phyloP scores from a whole-genome alignment of 2,888 invertebrate species.

The Dolichomitus sp. region DNA sequence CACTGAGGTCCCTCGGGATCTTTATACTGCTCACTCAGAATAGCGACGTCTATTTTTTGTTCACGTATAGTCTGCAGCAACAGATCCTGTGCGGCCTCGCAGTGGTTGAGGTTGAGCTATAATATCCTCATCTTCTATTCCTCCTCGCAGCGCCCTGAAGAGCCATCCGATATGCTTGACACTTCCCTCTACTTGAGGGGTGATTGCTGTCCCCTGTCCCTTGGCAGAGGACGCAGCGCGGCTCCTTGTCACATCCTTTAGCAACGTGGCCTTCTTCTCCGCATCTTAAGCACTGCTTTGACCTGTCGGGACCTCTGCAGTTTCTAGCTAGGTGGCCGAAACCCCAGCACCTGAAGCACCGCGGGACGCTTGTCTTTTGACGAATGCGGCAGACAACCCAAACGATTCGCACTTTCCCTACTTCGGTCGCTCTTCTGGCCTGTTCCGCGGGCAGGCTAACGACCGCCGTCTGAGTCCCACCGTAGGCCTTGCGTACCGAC shows the following conservation, averaged over 20 bases:
- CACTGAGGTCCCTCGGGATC: slow-evolving; percentile 43
- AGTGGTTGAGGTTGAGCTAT: slow-evolving; percentile 25
- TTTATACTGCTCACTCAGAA: slow-evolving; percentile 65
- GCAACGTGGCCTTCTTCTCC: slow-evolving; percentile 55
- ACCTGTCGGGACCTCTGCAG: slow-evolving; percentile 50
- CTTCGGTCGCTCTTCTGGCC: slow-evolving; percentile 11
- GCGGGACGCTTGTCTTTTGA: slow-evolving; percentile 23
- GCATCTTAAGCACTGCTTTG: slow-evolving; percentile 54
- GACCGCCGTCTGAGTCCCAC: slow-evolving; percentile 56
- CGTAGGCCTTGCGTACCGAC: slow-evolving; percentile 45
- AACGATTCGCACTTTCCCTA: slow-evolving; percentile 41
- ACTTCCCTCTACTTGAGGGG: slow-evolving; percentile 47
- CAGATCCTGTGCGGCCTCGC: no score
- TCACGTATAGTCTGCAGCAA: slow-evolving; percentile 63
- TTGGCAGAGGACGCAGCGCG: slow-evolving; percentile 48
- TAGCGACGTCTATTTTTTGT: slow-evolving; percentile 43
- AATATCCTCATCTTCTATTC: slow-evolving; percentile 63
- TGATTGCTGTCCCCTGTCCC: slow-evolving; percentile 32
- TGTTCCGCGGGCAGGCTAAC: slow-evolving; percentile 44
- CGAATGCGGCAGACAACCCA: slow-evolving; percentile 65
- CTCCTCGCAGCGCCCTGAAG: slow-evolving; percentile 30
- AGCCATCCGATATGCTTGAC: slow-evolving; percentile 56
- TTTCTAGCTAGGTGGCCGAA: slow-evolving; percentile 53
- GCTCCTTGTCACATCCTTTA: slow-evolving; percentile 29
- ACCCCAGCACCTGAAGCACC: slow-evolving; percentile 61